Base-by-base conservation (phyloP, 2,888 invertebrate genomes). In the Spodoptera littoralis region DNA sequence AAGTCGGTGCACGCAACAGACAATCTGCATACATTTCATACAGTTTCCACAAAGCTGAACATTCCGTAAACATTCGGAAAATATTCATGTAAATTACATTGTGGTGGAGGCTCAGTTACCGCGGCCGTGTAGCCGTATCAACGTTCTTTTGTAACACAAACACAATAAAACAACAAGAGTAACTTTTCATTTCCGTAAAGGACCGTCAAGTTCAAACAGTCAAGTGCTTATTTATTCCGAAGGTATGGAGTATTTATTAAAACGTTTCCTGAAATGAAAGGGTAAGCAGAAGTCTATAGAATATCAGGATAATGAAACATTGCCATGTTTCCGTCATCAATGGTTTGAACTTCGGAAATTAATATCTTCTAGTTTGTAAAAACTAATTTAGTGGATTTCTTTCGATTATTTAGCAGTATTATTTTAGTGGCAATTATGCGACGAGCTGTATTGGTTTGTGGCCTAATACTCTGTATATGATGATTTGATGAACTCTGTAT, bases 131-230 rank as follows among this genome's bases (percentile, higher is more conserved):
- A 47, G 27, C 18, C 42, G 58, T 54, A 50, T 58, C 30, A 41
- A 51, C 54, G 54, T 47, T 65, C 2, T 41, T 72, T 65, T 58
- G 27, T 5, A 59, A 48, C 47, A 60, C 41, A 60, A 52, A 62
- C 45, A 58, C 36, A 69, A 49, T 63, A 60, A 68, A 57, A 64
- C 57, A 36, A 30, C 24, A 30, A 57, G 47, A 58, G 51, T 59
- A 45, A 47, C 60, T 54, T 73, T 59, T 61, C 42, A 61, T 62
- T 69, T 69, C 45, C 53, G 48, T 62, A 54, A 70, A 65, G 65
- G 56, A 53, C 42, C 54, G 36, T 58, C 51, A 43, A 51, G 43
- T 48, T 59, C 36, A 11, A 59, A 59, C 59, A 61, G 54, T 54
- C 46, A 47, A 54, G 50, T 62, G 56, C 42, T 45, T 12, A n/a